Base-by-base conservation (phyloP, 2,888 invertebrate species). In the Campopleginae sp. region DNA sequence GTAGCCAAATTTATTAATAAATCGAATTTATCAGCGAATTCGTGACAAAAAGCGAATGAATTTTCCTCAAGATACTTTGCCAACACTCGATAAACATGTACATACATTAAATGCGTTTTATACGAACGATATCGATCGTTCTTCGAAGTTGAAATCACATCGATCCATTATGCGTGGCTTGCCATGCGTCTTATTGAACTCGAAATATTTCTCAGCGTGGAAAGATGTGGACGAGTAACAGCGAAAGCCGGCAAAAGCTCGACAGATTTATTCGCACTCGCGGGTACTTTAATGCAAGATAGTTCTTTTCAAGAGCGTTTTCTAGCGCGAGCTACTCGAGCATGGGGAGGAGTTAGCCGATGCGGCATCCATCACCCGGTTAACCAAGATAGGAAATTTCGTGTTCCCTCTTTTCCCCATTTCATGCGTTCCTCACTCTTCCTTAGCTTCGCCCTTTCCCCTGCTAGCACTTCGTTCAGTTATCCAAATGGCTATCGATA, bases 251-350 rank as follows among this genome's bases (percentile, higher is more conserved):
- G 77, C 27, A 77, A 77, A 68, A 68, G 51, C 77, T 77, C 68
- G 77, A 77, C 74, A 75, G 77, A 77, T 77, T 77, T 77, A 77
- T 77, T 77, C 77, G 77, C 77, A 68, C 77, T 77, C 44, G 66
- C 77, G 77, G 68, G 54, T 76, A 76, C 76, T 65, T 76, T 54
- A 68, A 77, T 77, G 77, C 44, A 54, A 77, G 77, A 77, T 77
- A 77, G 66, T 77, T 77, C 77, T 77, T 77, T 77, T 66, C 54
- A 44, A 77, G 77, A 68, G 54, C 77, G 77, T 77, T 77, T 68
- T 77, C 65, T 42, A 68, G 77, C 54, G 44, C 54, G 44, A 54
- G 68, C 77, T 68, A 51, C 68, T 66, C 23, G 77, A 58, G 77
- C n/a, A 77, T 68, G 23, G 77, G 77, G 68, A 77, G 77, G 68